These are phyloP conservation scores for Eclectus roratus DNA, from an alignment of 2,113 vertebrate genomes.

Conservation along the genomic window DNA sequence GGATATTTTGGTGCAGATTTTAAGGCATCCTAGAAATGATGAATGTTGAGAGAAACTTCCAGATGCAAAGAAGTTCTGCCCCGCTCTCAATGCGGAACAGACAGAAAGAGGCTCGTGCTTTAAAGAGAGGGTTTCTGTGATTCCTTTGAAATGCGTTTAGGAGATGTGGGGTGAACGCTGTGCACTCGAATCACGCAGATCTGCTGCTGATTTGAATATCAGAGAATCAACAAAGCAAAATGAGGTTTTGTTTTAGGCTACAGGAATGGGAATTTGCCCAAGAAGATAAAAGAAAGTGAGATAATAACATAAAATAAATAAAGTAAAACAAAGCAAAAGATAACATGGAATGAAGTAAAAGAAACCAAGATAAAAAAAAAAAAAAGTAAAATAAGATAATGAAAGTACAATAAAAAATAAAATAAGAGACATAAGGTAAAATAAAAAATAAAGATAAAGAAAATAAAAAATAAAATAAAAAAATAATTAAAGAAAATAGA, in stretches of 20 bases:
- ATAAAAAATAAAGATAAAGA: not conserved
- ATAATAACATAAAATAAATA: not conserved
- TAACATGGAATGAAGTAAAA: not conserved
- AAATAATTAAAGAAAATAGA: not conserved
- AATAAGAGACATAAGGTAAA: not conserved
- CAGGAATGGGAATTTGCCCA: not conserved
- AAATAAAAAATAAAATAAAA: not conserved
- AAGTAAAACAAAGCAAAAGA: not conserved
- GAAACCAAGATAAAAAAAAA: not conserved
- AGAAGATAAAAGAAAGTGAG: not conserved
- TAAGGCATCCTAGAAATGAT: slow-evolving; percentile 21
- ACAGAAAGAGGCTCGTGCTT: not conserved
- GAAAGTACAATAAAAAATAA: not conserved
- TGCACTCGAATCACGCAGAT: not conserved
- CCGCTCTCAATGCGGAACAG: not conserved
- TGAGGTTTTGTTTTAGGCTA: not conserved
- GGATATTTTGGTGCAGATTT: not conserved
- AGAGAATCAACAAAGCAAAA: not conserved
- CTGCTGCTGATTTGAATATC: not conserved
- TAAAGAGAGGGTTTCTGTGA: not conserved
- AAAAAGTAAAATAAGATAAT: not conserved
- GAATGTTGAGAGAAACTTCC: slow-evolving; percentile 25
- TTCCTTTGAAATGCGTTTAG: slow-evolving; percentile 8
- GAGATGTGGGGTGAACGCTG: not conserved
- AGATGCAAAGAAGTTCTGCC: not conserved